Evolutionary conservation across 2,113 vertebrate genomes (phyloP).

Genomic region (Oriolus oriolus): DNA sequence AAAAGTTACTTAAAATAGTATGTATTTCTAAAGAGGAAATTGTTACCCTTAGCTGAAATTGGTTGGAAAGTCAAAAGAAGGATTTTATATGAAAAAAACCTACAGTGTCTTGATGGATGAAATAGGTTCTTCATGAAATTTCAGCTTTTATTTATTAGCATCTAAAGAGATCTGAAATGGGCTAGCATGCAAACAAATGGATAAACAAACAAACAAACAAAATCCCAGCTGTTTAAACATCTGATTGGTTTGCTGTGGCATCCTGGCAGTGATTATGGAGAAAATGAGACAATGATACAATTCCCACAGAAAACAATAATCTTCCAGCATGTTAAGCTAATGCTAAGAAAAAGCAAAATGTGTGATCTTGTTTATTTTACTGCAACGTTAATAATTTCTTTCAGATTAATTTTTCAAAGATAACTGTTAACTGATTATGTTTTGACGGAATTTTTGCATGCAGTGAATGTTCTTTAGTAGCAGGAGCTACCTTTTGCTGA

Average conservation of each 20-base stretch:
- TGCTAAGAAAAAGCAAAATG: constrained; percentile 14
- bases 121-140: not conserved
- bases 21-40: not conserved
- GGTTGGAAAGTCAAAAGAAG: not conserved
- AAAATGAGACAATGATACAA: constrained; percentile 59
- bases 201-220: not conserved
- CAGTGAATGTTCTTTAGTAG: not conserved
- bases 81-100: not conserved
- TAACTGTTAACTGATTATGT: not conserved
- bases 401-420: constrained; percentile 5
- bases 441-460: constrained; percentile 35
- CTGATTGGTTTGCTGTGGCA: not conserved
- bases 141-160: not conserved
- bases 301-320: constrained; percentile 58
- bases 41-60: not conserved
- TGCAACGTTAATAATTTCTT: constrained; percentile 13
- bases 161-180: not conserved
- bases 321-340: constrained; percentile 58
- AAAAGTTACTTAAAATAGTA: not conserved
- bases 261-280: not conserved
- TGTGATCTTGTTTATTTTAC: constrained; percentile 15
- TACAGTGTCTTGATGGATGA: not conserved
- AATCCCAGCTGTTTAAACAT: not conserved
- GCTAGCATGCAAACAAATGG: not conserved
- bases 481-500: not conserved